These are phyloP conservation scores for Mormyrus hasselquistii DNA, from an alignment of 2,797 vertebrate genomes.

Conservation along the genomic window DNA sequence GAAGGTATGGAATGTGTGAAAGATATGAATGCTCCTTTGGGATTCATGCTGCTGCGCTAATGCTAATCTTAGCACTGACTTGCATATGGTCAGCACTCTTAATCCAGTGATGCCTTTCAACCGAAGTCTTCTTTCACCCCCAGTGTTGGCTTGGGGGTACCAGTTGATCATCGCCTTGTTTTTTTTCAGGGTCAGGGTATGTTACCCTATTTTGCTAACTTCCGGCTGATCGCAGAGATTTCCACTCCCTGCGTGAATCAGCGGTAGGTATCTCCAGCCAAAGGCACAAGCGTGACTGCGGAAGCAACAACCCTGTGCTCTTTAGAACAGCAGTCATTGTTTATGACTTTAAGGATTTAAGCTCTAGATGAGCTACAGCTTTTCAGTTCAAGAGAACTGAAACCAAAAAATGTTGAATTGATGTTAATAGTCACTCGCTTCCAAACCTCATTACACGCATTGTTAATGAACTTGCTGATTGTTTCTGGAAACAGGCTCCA, in stretches of 20 bases:
- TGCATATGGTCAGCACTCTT: background rate
- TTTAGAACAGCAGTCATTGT: background rate
- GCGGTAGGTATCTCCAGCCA: conserved; percentile 57
- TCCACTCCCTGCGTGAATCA: conserved; percentile 84
- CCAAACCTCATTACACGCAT: background rate
- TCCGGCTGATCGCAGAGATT: conserved; percentile 75
- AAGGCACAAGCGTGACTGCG: background rate
- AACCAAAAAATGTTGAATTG: conserved; percentile 4
- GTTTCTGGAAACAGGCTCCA: background rate
- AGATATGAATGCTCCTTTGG: background rate
- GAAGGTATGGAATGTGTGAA: background rate
- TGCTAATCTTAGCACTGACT: background rate
- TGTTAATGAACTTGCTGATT: background rate
- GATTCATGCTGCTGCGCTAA: background rate
- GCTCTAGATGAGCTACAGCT: background rate
- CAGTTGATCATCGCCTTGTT: background rate
- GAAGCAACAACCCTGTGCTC: background rate
- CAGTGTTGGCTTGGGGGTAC: background rate
- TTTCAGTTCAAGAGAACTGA: background rate
- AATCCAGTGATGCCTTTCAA: background rate
- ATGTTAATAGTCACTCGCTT: background rate
- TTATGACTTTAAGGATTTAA: background rate
- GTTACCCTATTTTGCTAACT: conserved; percentile 72
- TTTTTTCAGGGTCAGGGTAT: conserved; percentile 55
- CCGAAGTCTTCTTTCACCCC: background rate